A percentile compares a stretch with the other conserved stretches of the same genome.
These are phyloP conservation scores for Leptopilina boulardi DNA, from an alignment of 1,140 invertebrate species.

Conservation along the genomic window DNA sequence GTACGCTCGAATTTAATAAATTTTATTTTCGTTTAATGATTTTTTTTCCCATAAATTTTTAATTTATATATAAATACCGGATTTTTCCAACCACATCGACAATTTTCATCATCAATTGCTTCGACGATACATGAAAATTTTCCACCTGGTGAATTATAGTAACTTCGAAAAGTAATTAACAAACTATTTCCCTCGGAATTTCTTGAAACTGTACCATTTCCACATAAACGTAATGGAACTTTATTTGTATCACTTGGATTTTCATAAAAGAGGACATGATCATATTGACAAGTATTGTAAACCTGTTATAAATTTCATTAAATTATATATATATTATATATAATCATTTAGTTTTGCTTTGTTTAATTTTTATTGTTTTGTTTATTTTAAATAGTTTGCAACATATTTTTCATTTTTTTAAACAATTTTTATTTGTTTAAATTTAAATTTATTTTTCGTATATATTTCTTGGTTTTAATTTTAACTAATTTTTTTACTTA, in stretches of 20 bases:
- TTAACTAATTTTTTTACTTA: no score
- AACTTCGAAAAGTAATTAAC: constrained; percentile 66
- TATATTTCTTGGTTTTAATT: no score
- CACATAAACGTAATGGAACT: constrained; percentile 76
- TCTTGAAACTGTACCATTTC: constrained; percentile 69
- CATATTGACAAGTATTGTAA: background rate
- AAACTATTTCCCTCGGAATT: constrained; percentile 72
- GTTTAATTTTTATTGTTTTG: no score
- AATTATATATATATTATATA: no score
- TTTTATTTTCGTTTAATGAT: no score
- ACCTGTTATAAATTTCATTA: background rate
- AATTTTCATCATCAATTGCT: constrained; percentile 63
- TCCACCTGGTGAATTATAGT: constrained; percentile 68
- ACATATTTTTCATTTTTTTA: no score
- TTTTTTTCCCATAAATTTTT: background rate
- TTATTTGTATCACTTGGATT: background rate
- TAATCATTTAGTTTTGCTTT: no score
- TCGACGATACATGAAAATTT: constrained; percentile 74
- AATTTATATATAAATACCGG: constrained; percentile 63
- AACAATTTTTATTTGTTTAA: no score
- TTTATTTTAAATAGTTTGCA: no score
- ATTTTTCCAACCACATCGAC: constrained; percentile 78
- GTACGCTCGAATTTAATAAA: no score
- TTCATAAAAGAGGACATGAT: background rate
- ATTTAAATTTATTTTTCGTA: no score